Base-by-base conservation (phyloP, 2,797 vertebrate genomes). In the Mareca strepera region DNA sequence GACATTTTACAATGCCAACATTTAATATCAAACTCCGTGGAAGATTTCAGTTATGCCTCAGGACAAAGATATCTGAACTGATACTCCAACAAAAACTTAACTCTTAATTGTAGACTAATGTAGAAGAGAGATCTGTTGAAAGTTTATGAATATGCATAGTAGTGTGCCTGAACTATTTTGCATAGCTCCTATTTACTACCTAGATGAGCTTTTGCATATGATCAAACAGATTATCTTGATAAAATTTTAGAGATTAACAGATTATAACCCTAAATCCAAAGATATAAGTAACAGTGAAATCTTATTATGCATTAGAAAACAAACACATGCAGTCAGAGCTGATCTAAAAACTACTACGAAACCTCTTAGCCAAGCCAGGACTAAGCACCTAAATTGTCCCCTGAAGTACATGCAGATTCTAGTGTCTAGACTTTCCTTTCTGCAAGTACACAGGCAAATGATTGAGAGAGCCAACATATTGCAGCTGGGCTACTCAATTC, bases 181-280 rank as follows among this genome's bases (percentile, higher is more conserved):
- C 44, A 2, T 58, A 86, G 91, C 46, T 73, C 67, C 74, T 52
- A 87, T 5, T 76, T 55, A 69, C 76, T 93, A 70, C 64, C 66
- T 37, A 88, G 64, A 93, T 91, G 74, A 84, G 67, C 75, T 91
- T 94, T 84, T 90, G 80, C 35, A 92, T 86, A 86, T 35, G 81
- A 95, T 92, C 91, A 93, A 91, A 88, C 70, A 94, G 91, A 96
- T 93, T 92, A 96, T 84, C 85, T 92, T 92, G 90, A 90, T 82
- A 60, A 82, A 78, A 92, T 92, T 96, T 93, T 55, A 73, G 37
- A 44, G 80, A 96, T 96, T 64, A 95, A 74, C 20, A 86, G 80
- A 96, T 92, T 94, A 91, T 22, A 90, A 55, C 33, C 67, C 48
- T 74, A 95, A 96, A 94, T 92, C 91, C 94, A 96, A 93, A 92